phyloP scores from a whole-genome alignment of 2,888 invertebrate species.

The Cheilosia grossa region DNA sequence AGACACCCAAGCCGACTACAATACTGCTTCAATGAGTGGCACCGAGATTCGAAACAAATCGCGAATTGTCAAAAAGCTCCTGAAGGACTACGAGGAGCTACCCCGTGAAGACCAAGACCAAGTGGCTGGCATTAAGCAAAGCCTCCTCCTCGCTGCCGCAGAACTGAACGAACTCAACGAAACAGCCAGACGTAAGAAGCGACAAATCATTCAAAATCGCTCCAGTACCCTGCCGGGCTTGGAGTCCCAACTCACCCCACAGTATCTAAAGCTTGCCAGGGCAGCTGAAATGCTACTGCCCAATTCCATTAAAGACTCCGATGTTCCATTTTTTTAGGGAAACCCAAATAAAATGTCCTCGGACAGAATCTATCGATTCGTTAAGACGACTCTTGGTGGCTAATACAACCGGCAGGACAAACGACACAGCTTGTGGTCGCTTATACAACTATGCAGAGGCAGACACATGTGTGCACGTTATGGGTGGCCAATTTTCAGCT shows the following conservation, averaged over 20 bases:
- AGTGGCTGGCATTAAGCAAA: constrained; percentile 76
- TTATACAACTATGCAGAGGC: constrained; percentile 50
- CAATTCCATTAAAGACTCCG: constrained; percentile 53
- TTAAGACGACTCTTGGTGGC: constrained; percentile 8
- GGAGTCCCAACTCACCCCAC: constrained; percentile 25
- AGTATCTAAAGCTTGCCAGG: constrained; percentile 47
- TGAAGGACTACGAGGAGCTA: constrained; percentile 79
- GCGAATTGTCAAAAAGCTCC: constrained; percentile 80
- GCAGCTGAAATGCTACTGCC: constrained; percentile 63
- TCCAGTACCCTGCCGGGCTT: neutral
- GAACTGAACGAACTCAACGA: constrained; percentile 32
- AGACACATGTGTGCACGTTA: constrained; percentile 72
- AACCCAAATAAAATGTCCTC: constrained; percentile 52
- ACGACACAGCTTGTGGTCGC: constrained; percentile 50
- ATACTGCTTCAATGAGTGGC: constrained; percentile 75
- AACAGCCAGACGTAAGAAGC: constrained; percentile 23
- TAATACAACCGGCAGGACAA: constrained; percentile 19
- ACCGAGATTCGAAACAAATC: constrained; percentile 78
- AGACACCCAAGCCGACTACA: constrained; percentile 61
- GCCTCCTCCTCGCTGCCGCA: constrained; percentile 74
- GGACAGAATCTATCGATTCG: constrained; percentile 19
- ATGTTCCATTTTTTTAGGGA: constrained; percentile 41
- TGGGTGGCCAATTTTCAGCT: constrained; percentile 73
- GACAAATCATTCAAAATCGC: constrained; percentile 19
- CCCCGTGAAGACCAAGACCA: constrained; percentile 78